Evolutionary conservation across 2,113 vertebrate genomes (phyloP).

Genomic region (Trichechus manatus): DNA sequence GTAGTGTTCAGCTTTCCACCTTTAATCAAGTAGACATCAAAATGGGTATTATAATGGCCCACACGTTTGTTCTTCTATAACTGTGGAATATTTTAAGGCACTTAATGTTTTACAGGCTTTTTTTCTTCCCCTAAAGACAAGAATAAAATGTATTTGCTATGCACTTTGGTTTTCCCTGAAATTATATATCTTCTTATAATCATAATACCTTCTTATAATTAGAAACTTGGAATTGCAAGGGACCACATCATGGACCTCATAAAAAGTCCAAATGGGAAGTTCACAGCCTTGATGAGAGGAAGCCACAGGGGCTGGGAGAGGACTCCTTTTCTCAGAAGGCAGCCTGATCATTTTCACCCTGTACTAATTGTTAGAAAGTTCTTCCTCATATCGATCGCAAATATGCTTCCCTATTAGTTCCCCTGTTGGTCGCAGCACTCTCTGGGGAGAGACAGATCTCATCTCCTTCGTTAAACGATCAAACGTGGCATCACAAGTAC

Average conservation of each 20-base stretch:
- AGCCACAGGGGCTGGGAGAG: not conserved
- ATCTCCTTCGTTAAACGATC: fast-evolving
- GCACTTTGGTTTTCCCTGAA: not conserved
- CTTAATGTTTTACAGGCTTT: not conserved
- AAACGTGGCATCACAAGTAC: not conserved
- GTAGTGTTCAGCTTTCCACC: not conserved
- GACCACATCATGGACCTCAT: not conserved
- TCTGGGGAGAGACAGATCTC: not conserved
- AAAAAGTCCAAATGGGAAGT: not conserved
- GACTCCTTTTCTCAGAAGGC: not conserved
- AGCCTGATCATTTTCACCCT: not conserved
- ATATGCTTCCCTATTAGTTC: not conserved
- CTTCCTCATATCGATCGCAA: not conserved
- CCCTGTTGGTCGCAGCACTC: no score
- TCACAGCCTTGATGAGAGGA: not conserved
- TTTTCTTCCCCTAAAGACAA: not conserved
- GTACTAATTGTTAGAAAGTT: not conserved
- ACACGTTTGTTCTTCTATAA: not conserved
- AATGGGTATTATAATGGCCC: not conserved
- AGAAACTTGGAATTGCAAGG: not conserved
- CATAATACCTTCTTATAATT: not conserved
- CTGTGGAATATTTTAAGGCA: not conserved
- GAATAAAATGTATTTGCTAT: not conserved
- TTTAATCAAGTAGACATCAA: not conserved
- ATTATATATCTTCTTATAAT: not conserved